phyloP scores from a whole-genome alignment of 2,888 invertebrate genomes.

The Synergus itoensis region DNA sequence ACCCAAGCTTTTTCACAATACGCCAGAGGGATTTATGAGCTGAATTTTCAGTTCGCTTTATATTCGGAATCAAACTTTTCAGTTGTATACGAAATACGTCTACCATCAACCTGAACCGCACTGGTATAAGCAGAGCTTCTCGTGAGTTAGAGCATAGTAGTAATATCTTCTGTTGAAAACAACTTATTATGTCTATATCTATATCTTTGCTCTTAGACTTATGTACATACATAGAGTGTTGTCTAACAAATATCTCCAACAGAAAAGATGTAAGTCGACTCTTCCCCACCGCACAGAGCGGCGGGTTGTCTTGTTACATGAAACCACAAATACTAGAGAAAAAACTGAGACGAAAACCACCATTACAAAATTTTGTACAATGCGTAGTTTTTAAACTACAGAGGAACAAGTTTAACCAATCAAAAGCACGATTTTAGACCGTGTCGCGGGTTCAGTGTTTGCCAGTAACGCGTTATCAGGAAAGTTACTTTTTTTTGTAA shows the following conservation, averaged over 20 bases:
- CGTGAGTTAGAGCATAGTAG: slow-evolving; percentile 7
- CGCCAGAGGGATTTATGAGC: slow-evolving; percentile 27
- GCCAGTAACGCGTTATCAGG: too few species aligned
- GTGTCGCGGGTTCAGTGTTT: too few species aligned
- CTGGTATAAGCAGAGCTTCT: slow-evolving; percentile 13
- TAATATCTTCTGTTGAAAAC: slow-evolving; percentile 16
- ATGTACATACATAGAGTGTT: background rate
- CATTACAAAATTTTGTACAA: too few species aligned
- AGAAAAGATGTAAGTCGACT: background rate
- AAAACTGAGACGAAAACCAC: too few species aligned
- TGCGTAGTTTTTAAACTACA: too few species aligned
- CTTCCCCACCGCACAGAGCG: background rate
- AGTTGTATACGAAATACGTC: slow-evolving; percentile 13
- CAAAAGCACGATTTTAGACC: too few species aligned
- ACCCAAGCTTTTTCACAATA: slow-evolving; percentile 17
- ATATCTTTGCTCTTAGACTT: background rate
- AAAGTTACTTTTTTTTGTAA: too few species aligned
- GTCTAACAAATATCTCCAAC: background rate
- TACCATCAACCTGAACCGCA: slow-evolving; percentile 33
- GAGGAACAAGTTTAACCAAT: too few species aligned
- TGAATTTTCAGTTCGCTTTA: slow-evolving; percentile 40
- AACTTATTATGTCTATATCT: slow-evolving; percentile 39
- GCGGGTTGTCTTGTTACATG: too few species aligned
- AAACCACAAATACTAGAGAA: background rate
- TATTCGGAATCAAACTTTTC: slow-evolving; percentile 37